Evolutionary conservation across 2,113 vertebrate species (phyloP).

Genomic region (Trogon melanurus): DNA sequence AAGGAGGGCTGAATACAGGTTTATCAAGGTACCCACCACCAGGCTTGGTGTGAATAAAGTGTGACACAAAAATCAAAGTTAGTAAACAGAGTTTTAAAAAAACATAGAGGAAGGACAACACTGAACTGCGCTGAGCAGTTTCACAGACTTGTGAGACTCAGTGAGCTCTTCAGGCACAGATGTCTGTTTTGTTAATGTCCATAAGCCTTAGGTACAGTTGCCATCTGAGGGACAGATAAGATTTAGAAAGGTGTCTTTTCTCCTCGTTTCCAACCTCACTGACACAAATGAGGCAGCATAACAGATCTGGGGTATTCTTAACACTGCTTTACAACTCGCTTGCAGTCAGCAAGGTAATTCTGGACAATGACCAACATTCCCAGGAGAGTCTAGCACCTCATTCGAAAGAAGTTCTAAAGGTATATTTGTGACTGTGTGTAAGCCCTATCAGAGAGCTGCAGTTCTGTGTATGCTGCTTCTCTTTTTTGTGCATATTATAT

Average conservation of each 20-base stretch:
- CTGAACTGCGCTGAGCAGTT: background rate
- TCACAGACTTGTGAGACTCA: background rate
- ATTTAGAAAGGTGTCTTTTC: background rate
- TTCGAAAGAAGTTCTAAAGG: background rate
- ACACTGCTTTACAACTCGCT: rapidly evolving
- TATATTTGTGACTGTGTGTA: rapidly evolving
- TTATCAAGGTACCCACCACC: constrained; percentile 76
- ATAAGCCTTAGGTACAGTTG: background rate
- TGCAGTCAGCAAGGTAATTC: background rate
- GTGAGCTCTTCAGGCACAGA: background rate
- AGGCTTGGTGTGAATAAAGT: constrained; percentile 79
- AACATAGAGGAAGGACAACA: background rate
- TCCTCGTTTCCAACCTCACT: background rate
- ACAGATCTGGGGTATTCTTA: background rate
- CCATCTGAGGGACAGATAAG: background rate
- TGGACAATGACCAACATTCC: background rate
- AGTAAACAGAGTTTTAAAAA: background rate
- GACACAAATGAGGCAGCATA: background rate
- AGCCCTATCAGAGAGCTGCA: background rate
- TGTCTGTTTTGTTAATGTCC: background rate
- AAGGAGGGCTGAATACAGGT: constrained; percentile 15
- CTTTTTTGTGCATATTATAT: rapidly evolving
- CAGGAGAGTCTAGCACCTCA: background rate
- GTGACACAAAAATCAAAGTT: background rate
- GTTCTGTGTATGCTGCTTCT: background rate